Evolutionary conservation across 2,888 invertebrate genomes (phyloP).

Genomic region (Cheilosia pagana): DNA sequence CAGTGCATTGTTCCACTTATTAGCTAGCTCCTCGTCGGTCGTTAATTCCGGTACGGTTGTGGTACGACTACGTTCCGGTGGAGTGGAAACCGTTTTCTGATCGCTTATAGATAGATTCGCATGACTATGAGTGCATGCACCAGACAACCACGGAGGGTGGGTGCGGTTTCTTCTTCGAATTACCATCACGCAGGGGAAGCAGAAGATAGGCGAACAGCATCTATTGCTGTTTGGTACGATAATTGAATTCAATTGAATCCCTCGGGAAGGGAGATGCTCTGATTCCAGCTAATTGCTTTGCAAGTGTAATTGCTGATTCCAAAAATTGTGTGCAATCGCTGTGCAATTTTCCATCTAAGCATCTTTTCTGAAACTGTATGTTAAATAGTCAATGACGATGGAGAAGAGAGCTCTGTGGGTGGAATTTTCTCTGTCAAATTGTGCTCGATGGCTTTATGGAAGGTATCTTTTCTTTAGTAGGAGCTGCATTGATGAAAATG

Average conservation of each 20-base stretch:
- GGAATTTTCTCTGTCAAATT: no score
- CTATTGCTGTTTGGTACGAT: conserved; percentile 18
- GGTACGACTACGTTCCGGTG: conserved; percentile 24
- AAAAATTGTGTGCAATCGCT: conserved; percentile 2
- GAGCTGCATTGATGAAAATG: no score
- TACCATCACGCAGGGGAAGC: not conserved
- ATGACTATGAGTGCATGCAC: not conserved
- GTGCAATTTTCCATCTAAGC: conserved; percentile 38
- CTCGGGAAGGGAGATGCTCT: conserved; percentile 53
- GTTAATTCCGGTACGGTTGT: conserved; percentile 8
- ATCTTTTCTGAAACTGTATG: no score
- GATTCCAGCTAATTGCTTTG: conserved; percentile 63
- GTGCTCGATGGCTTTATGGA: no score
- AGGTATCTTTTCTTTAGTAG: no score
- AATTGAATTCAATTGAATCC: conserved; percentile 58
- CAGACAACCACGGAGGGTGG: not conserved
- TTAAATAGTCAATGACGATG: conserved; percentile 8
- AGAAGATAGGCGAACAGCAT: conserved; percentile 15
- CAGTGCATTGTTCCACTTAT: conserved; percentile 13
- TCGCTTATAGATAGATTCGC: not conserved
- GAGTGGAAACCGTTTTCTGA: conserved; percentile 17
- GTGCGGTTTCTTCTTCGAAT: conserved; percentile 3
- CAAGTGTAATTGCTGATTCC: conserved; percentile 53
- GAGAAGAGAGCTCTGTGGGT: no score
- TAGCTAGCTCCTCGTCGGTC: not conserved